phyloP scores from a whole-genome alignment of 2,888 invertebrate species.

The Drosophila diplacantha region DNA sequence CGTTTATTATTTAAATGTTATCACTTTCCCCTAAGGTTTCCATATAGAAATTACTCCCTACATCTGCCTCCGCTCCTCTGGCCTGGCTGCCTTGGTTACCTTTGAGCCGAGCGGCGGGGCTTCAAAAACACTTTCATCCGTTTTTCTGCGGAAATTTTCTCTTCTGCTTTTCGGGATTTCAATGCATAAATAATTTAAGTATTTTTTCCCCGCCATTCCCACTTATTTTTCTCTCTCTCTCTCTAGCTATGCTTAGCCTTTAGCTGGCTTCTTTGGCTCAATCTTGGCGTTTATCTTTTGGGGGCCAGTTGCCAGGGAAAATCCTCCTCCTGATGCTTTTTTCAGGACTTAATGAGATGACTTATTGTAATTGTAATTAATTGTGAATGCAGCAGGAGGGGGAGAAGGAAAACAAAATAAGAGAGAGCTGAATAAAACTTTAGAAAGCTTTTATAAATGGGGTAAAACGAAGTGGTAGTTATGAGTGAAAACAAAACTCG shows the following conservation, averaged over 20 bases:
- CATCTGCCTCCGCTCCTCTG: neutral
- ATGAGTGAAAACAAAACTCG: neutral
- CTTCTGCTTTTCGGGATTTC: slow-evolving; percentile 10
- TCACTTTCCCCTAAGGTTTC: neutral
- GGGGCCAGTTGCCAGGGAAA: slow-evolving; percentile 47
- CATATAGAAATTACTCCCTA: neutral
- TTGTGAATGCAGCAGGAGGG: slow-evolving; percentile 33
- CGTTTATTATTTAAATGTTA: neutral
- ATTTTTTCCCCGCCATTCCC: slow-evolving; percentile 23
- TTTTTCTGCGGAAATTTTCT: slow-evolving; percentile 74
- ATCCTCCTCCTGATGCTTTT: neutral
- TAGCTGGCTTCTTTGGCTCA: slow-evolving; percentile 49
- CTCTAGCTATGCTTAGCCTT: slow-evolving; percentile 7
- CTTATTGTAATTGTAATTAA: slow-evolving; percentile 78
- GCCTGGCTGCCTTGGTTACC: slow-evolving; percentile 32
- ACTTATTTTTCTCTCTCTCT: neutral
- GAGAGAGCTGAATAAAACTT: neutral
- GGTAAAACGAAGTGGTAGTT: neutral
- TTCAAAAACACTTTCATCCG: slow-evolving; percentile 79
- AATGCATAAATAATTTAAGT: slow-evolving; percentile 51
- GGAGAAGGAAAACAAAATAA: neutral
- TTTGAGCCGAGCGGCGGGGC: slow-evolving; percentile 66
- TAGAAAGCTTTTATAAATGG: neutral
- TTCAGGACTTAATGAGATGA: slow-evolving; percentile 75
- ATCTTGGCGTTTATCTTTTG: slow-evolving; percentile 36